These are phyloP conservation scores for Scomber scombrus DNA, from an alignment of 2,113 vertebrate species.

Conservation along the genomic window DNA sequence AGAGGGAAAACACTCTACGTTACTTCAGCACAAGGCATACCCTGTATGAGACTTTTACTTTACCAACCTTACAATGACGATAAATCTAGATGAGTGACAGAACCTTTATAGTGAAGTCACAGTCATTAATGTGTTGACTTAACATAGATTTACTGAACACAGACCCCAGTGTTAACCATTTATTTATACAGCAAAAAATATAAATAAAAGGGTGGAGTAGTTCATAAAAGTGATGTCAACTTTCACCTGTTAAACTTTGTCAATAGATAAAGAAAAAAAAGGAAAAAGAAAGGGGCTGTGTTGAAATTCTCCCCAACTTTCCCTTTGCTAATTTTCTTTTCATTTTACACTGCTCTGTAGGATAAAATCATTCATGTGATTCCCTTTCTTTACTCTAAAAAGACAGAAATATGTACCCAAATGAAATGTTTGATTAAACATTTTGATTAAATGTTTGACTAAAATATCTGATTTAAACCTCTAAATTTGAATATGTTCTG, in stretches of 20 bases:
- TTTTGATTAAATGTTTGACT: too few relatives aligned
- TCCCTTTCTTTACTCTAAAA: background rate
- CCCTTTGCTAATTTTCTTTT: slow-evolving; percentile 13
- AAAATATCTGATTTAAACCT: too few relatives aligned
- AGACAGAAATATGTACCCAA: background rate
- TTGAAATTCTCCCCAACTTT: slow-evolving; percentile 1
- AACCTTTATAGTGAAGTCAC: slow-evolving; percentile 38
- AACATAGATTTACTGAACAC: slow-evolving; percentile 18
- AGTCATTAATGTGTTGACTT: slow-evolving; percentile 36
- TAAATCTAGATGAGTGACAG: slow-evolving; percentile 54
- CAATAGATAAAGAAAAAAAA: slow-evolving; percentile 20
- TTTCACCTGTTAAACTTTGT: slow-evolving; percentile 21
- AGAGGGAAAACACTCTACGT: slow-evolving; percentile 55
- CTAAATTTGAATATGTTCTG: too few relatives aligned
- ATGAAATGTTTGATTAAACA: background rate
- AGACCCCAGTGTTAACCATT: slow-evolving; percentile 26
- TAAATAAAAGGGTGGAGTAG: slow-evolving; percentile 17
- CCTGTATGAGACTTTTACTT: slow-evolving; percentile 46
- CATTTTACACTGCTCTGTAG: slow-evolving; percentile 1
- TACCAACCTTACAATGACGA: slow-evolving; percentile 23
- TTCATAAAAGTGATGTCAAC: slow-evolving; percentile 2
- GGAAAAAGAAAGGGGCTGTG: background rate
- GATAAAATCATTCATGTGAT: background rate
- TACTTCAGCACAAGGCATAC: slow-evolving; percentile 49
- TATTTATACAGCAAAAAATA: background rate